These are phyloP conservation scores for Centropyge bicolor DNA, from an alignment of 2,797 vertebrate species.

Conservation along the genomic window DNA sequence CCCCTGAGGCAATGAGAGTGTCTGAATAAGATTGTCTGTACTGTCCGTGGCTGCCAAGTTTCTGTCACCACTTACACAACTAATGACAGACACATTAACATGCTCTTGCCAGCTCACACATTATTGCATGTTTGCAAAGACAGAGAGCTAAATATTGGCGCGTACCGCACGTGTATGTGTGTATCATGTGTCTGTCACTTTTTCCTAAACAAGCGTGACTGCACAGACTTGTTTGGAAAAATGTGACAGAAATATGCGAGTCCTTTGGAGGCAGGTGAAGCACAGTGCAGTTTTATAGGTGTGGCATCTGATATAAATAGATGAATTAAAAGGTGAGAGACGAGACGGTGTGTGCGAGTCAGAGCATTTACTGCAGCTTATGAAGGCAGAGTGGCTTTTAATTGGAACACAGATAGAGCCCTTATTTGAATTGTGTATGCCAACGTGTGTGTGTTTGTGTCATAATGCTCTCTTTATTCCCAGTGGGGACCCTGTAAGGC, in stretches of 20 bases:
- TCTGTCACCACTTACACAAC: constrained; percentile 81
- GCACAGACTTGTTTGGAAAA: constrained; percentile 17
- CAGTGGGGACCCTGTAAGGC: constrained; percentile 56
- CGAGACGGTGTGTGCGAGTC: constrained; percentile 49
- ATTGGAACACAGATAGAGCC: constrained; percentile 63
- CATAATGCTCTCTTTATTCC: constrained; percentile 61
- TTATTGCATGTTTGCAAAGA: constrained; percentile 51
- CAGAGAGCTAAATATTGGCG: constrained; percentile 38
- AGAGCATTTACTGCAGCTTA: constrained; percentile 59
- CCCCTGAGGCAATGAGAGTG: constrained; percentile 73
- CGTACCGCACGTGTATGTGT: not conserved
- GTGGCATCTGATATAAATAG: constrained; percentile 51
- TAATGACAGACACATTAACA: constrained; percentile 82
- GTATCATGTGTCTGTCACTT: not conserved
- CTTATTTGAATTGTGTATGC: constrained; percentile 49
- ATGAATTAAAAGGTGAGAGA: constrained; percentile 61
- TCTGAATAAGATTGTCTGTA: constrained; percentile 75
- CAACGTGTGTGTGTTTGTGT: constrained; percentile 34
- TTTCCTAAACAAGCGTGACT: constrained; percentile 10
- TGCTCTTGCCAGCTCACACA: constrained; percentile 55
- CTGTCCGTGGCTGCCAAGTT: constrained; percentile 72
- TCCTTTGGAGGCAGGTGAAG: constrained; percentile 57
- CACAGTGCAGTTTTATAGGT: constrained; percentile 69
- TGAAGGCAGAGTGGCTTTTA: constrained; percentile 64
- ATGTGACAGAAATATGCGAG: constrained; percentile 49